Evolutionary conservation across 2,113 vertebrate genomes (phyloP).

Genomic region (Amblyornis subalaris): DNA sequence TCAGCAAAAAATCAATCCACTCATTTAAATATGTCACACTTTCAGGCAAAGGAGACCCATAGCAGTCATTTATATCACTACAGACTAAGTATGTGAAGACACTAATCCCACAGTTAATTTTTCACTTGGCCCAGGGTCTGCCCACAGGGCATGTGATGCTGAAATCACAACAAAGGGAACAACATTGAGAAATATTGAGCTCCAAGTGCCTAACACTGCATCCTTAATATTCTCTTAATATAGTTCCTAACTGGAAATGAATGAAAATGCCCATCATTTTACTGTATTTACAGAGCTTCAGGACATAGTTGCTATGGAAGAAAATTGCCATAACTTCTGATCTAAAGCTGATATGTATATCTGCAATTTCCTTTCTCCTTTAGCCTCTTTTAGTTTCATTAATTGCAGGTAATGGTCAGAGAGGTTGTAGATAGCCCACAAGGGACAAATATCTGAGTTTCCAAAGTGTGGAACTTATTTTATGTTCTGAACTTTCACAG

Average conservation of each 20-base stretch:
- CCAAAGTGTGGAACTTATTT: slow-evolving; percentile 36
- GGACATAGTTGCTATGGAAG: slow-evolving; percentile 8
- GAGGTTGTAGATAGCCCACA: neutral
- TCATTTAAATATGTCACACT: neutral
- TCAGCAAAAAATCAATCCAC: neutral
- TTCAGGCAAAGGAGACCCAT: neutral
- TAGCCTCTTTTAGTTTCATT: slow-evolving; percentile 28
- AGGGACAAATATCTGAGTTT: slow-evolving; percentile 51
- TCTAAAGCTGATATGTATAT: neutral
- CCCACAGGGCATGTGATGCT: neutral
- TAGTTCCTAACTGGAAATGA: slow-evolving; percentile 28
- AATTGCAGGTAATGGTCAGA: slow-evolving; percentile 29
- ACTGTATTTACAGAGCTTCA: slow-evolving; percentile 22
- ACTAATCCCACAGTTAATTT: neutral
- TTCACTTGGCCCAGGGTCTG: neutral
- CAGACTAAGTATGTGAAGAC: neutral
- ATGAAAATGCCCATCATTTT: slow-evolving; percentile 2
- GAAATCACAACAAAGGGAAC: neutral
- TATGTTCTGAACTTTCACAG: slow-evolving; percentile 38
- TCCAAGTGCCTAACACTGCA: neutral
- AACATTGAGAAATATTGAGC: neutral
- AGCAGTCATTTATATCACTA: neutral
- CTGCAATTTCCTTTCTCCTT: slow-evolving; percentile 47
- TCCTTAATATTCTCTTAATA: slow-evolving; percentile 12
- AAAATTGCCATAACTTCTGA: slow-evolving; percentile 31